Percentiles rank a stretch among this genome's conserved stretches.
phyloP scores from a whole-genome alignment of 1,140 invertebrate species.

The Magallana angulata region DNA sequence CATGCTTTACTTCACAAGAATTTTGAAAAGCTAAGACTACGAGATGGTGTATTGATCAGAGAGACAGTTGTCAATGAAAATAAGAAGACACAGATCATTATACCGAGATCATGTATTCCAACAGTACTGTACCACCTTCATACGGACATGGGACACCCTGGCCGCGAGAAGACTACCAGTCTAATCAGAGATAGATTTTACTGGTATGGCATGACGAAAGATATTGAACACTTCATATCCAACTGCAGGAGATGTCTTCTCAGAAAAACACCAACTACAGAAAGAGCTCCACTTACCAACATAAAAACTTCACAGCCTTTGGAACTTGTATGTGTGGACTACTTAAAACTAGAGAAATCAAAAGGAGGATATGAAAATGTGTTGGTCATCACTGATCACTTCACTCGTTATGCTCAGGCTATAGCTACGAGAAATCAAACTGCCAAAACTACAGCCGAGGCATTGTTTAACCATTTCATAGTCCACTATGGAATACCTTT shows the following conservation, averaged over 20 bases:
- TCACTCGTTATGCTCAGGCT: conserved; percentile 38
- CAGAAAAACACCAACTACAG: not conserved
- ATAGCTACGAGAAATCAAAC: conserved; percentile 39
- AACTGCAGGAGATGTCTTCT: not conserved
- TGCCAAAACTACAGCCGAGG: conserved; percentile 52
- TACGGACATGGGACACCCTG: not conserved
- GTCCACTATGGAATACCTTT: conserved; percentile 45
- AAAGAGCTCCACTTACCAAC: not conserved
- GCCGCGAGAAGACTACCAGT: not conserved
- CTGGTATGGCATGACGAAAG: not conserved
- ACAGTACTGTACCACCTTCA: not conserved
- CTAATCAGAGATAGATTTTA: not conserved
- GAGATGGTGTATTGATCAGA: not conserved
- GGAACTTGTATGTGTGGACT: conserved; percentile 32
- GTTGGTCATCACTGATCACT: conserved; percentile 45
- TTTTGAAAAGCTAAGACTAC: not conserved
- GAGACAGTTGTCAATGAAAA: not conserved
- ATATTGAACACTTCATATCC: not conserved
- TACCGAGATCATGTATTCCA: not conserved
- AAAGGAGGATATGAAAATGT: conserved; percentile 30
- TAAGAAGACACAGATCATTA: not conserved
- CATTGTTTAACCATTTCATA: conserved; percentile 47
- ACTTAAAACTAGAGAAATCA: not conserved
- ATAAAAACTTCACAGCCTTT: conserved; percentile 28
- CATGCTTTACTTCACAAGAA: not conserved